These are phyloP conservation scores for Oreochromis niloticus DNA, from an alignment of 2,113 vertebrate genomes.

Conservation along the genomic window DNA sequence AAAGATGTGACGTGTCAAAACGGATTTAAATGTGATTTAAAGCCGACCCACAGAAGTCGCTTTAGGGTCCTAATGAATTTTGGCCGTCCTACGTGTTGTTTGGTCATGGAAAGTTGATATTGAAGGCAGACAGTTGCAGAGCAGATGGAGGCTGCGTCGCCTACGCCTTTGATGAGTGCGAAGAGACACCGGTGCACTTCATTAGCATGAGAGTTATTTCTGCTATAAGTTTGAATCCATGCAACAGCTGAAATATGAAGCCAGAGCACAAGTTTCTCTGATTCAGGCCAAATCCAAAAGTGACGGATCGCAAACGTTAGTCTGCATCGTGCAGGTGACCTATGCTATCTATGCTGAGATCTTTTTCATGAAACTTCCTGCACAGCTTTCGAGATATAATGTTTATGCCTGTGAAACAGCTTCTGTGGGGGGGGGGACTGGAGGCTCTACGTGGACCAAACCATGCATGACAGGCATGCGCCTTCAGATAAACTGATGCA, in stretches of 20 bases:
- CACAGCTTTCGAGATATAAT: not conserved
- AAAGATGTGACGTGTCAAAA: not conserved
- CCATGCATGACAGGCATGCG: fast-evolving
- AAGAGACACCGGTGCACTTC: not conserved
- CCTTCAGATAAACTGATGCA: not conserved
- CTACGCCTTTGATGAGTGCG: not conserved
- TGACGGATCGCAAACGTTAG: not conserved
- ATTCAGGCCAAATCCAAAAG: not conserved
- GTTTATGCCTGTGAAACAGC: not conserved
- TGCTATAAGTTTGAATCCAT: not conserved
- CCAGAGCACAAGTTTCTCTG: not conserved
- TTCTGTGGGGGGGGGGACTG: not conserved
- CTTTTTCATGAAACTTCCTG: not conserved
- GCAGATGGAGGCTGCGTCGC: not conserved
- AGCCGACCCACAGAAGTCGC: not conserved
- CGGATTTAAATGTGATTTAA: fast-evolving
- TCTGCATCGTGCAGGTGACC: not conserved
- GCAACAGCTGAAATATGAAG: not conserved
- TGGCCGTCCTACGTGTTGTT: not conserved
- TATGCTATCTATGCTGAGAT: not conserved
- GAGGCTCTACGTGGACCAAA: too few relatives aligned
- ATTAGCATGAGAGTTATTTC: not conserved
- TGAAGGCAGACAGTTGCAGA: not conserved
- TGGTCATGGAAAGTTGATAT: not conserved
- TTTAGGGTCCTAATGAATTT: not conserved